A percentile compares a stretch with the other conserved stretches of the same genome.
Evolutionary conservation across 2,888 invertebrate species (phyloP).

Genomic region (Trachelus stipa): DNA sequence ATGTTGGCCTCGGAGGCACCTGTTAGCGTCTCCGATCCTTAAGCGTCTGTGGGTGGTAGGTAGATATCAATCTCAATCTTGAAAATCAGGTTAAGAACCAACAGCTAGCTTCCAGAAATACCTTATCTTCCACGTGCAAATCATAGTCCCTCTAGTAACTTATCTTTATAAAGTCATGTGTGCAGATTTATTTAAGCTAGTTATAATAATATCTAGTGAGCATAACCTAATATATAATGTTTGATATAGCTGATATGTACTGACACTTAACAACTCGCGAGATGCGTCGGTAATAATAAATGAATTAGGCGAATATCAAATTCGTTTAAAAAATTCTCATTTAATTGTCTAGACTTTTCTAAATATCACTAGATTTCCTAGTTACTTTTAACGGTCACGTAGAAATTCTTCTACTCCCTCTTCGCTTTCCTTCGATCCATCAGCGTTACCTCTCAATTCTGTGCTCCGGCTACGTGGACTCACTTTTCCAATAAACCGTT

Average conservation of each 20-base stretch:
- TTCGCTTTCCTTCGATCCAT: not conserved
- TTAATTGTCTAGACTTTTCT: not conserved
- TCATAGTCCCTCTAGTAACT: not conserved
- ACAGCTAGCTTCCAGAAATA: not conserved
- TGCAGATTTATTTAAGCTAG: not conserved
- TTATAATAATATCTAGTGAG: not conserved
- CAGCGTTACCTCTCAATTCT: not conserved
- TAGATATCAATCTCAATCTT: not conserved
- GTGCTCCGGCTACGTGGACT: not conserved
- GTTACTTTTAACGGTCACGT: not conserved
- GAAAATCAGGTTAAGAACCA: not conserved
- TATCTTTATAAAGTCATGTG: not conserved
- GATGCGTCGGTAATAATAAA: no score
- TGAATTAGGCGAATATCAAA: no score
- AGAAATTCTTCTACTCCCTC: not conserved
- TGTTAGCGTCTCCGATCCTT: not conserved
- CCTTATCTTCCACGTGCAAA: not conserved
- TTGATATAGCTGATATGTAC: not conserved
- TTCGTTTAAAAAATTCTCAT: not conserved
- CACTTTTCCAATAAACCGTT: not conserved
- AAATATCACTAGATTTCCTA: not conserved
- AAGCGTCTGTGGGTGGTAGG: not conserved
- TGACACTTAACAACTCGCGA: not conserved
- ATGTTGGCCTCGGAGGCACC: not conserved
- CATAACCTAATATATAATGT: not conserved